Conservation (phyloP, 2,888 invertebrate genomes). For the Himalopsyche tibetana region DNA sequence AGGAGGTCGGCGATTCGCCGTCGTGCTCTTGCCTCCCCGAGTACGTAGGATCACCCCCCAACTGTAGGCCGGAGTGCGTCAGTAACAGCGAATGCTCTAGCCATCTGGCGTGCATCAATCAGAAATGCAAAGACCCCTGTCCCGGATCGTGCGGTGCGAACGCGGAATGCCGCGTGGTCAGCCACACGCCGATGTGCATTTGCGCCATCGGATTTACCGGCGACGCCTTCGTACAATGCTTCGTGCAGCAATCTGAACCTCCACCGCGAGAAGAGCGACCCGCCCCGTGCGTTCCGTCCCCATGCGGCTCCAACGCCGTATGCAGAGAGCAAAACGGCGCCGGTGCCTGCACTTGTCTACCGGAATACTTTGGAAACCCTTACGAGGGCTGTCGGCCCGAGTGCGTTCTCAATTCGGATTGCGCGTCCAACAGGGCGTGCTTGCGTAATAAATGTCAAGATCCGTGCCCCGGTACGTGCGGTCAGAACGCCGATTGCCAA, state of each 20-base stretch:
- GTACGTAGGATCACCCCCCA: conserved; percentile 83
- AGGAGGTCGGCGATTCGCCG: conserved; percentile 78
- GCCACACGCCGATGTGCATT: conserved; percentile 83
- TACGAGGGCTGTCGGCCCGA: conserved; percentile 86
- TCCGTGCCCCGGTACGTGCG: conserved; percentile 87
- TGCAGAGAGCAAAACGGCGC: conserved; percentile 85
- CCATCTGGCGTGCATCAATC: conserved; percentile 82
- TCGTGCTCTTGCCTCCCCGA: conserved; percentile 83
- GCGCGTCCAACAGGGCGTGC: conserved; percentile 84
- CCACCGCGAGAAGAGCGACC: conserved; percentile 70
- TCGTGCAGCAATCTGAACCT: conserved; percentile 70
- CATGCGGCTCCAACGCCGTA: conserved; percentile 86
- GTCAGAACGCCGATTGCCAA: conserved; percentile 85
- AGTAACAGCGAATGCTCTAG: conserved; percentile 84
- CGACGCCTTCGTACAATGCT: conserved; percentile 83
- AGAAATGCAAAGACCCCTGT: conserved; percentile 86
- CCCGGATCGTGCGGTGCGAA: conserved; percentile 82
- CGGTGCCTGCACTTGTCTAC: conserved; percentile 87
- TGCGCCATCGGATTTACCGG: conserved; percentile 83
- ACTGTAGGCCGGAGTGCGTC: conserved; percentile 85
- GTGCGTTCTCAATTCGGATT: conserved; percentile 85
- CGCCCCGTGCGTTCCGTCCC: conserved; percentile 82
- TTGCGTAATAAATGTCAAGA: conserved; percentile 86
- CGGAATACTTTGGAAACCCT: conserved; percentile 87
- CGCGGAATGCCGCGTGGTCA: conserved; percentile 85